Evolutionary conservation across 2,113 vertebrate species (phyloP).

Genomic region (Spea bombifrons): DNA sequence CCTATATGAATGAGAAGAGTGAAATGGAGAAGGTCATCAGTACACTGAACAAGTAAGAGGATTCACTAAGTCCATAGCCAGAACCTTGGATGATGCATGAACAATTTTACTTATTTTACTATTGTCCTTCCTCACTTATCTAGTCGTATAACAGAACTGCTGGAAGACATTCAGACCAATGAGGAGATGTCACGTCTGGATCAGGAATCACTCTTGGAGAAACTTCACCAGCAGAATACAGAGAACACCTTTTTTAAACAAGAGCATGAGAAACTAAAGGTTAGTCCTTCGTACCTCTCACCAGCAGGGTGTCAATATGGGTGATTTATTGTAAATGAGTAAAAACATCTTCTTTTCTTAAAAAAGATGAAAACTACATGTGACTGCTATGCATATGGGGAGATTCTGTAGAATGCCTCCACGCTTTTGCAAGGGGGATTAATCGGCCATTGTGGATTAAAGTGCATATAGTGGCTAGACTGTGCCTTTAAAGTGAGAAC

Average conservation of each 20-base stretch:
- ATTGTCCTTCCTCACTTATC: constrained; percentile 13
- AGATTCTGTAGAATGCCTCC: too few species aligned
- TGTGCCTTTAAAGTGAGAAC: too few species aligned
- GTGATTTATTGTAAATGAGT: too few species aligned
- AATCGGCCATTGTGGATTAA: too few species aligned
- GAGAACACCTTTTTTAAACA: constrained; percentile 69
- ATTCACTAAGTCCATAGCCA: background rate
- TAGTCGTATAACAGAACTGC: constrained; percentile 75
- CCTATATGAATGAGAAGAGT: constrained; percentile 76
- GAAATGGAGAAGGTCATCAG: constrained; percentile 77
- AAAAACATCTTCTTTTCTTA: too few species aligned
- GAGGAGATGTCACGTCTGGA: constrained; percentile 74
- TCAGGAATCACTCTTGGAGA: constrained; percentile 68
- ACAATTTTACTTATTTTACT: too few species aligned
- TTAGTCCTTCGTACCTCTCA: constrained; percentile 47
- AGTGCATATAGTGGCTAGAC: too few species aligned
- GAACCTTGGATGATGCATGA: background rate
- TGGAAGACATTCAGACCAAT: constrained; percentile 68
- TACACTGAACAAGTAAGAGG: constrained; percentile 75
- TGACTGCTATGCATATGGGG: too few species aligned
- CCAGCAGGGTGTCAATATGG: too few species aligned
- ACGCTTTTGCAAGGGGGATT: too few species aligned
- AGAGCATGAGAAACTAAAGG: constrained; percentile 86
- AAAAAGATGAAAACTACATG: too few species aligned
- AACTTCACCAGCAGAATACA: constrained; percentile 68